Conservation (phyloP, 2,113 vertebrate species). For the Talpa occidentalis region DNA sequence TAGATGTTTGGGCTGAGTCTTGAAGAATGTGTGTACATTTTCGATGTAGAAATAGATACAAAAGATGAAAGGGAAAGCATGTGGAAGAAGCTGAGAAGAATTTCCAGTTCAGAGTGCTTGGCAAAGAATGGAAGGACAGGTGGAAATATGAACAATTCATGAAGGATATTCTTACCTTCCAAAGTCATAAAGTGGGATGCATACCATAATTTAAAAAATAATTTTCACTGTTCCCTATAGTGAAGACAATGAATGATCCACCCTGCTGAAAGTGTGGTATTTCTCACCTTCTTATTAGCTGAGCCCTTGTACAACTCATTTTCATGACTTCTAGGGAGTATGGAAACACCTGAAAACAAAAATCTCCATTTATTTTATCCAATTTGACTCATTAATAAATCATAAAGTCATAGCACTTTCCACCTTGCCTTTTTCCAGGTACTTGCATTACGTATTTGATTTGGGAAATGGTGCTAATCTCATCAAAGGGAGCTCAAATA, state of each 20-base stretch:
- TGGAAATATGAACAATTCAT: no score
- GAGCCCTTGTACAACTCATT: background rate
- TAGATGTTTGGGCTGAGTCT: background rate
- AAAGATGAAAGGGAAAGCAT: background rate
- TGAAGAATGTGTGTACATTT: background rate
- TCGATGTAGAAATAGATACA: background rate
- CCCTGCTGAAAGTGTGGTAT: background rate
- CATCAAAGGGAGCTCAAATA: slow-evolving; percentile 98
- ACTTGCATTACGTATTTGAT: slow-evolving; percentile 97
- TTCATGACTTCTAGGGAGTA: background rate
- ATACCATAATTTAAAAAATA: background rate
- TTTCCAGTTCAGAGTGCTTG: background rate
- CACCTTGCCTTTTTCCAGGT: slow-evolving; percentile 84
- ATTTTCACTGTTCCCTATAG: background rate
- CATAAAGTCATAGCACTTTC: background rate
- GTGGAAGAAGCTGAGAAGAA: background rate
- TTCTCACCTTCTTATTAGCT: background rate
- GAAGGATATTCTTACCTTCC: background rate
- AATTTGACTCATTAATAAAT: background rate
- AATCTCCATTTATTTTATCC: background rate
- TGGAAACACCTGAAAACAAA: background rate
- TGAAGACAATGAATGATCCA: background rate
- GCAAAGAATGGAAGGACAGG: background rate
- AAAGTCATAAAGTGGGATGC: no score
- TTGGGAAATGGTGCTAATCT: slow-evolving; percentile 97